Percentiles rank a stretch among this genome's conserved stretches.
Conservation (phyloP, 2,113 vertebrate genomes). For the Paramormyrops kingsleyae region DNA sequence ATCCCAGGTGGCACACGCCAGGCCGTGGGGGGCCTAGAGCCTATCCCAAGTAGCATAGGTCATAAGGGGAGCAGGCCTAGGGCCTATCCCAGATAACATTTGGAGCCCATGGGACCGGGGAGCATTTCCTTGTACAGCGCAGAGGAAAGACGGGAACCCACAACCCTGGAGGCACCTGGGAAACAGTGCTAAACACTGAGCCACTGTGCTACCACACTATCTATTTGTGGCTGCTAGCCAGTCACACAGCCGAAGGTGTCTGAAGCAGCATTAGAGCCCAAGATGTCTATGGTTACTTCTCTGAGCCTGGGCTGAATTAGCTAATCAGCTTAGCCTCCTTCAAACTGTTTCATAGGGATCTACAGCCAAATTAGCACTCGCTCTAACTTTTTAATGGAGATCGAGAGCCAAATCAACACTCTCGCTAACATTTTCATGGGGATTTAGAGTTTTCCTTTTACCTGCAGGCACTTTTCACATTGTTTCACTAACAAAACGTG, state of each 20-base stretch:
- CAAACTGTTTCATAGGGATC: neutral
- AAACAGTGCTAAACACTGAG: neutral
- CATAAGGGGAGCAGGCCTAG: no score
- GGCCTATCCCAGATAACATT: neutral
- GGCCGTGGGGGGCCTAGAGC: neutral
- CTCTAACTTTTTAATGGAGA: neutral
- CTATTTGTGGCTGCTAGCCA: neutral
- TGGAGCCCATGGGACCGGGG: neutral
- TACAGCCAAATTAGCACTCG: neutral
- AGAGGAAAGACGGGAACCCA: neutral
- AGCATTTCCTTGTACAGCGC: neutral
- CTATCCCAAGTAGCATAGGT: neutral
- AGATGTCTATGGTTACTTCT: neutral
- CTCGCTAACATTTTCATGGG: neutral
- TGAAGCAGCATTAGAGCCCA: neutral
- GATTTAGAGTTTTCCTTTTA: neutral
- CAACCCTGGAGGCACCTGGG: neutral
- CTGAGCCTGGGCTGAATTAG: neutral
- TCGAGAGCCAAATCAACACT: neutral
- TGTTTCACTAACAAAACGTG: slow-evolving; percentile 40
- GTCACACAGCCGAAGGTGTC: neutral
- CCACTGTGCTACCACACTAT: neutral
- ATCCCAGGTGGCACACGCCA: no score
- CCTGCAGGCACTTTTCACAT: neutral
- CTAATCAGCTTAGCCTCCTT: neutral